phyloP scores from a whole-genome alignment of 2,888 invertebrate species.

The Hartigia nigra region DNA sequence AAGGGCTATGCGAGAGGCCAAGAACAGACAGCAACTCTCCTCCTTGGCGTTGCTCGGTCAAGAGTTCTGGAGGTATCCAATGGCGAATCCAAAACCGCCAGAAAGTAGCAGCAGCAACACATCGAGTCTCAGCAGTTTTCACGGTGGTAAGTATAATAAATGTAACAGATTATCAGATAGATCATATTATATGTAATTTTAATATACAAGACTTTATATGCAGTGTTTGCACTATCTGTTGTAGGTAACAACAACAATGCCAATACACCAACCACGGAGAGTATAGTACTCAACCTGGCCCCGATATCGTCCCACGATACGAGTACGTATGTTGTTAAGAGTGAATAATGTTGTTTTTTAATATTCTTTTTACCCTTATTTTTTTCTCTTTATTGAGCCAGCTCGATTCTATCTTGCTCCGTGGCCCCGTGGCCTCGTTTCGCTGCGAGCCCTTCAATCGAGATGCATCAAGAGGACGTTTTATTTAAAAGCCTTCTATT shows the following conservation, averaged over 20 bases:
- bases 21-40: constrained; percentile 89
- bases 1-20: constrained; percentile 85
- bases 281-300: constrained; percentile 80
- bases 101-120: constrained; percentile 67
- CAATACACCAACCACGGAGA: constrained; percentile 57
- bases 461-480: not conserved
- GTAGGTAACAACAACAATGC: constrained; percentile 50
- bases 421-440: not conserved
- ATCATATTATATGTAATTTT: not conserved
- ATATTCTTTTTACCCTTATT: constrained; percentile 1
- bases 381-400: constrained; percentile 8
- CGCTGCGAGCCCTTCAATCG: not conserved
- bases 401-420: not conserved
- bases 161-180: not conserved
- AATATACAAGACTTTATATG: not conserved
- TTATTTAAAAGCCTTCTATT: constrained; percentile 3
- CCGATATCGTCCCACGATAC: constrained; percentile 67
- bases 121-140: constrained; percentile 81
- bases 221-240: not conserved
- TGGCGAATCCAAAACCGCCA: constrained; percentile 77
- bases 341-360: constrained; percentile 2
- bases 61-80: constrained; percentile 84
- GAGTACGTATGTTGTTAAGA: constrained; percentile 40
- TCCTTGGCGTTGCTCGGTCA: constrained; percentile 91
- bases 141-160: constrained; percentile 47